Base-by-base conservation (phyloP, 2,797 vertebrate genomes). In the Tenualosa thibaudeaui region DNA sequence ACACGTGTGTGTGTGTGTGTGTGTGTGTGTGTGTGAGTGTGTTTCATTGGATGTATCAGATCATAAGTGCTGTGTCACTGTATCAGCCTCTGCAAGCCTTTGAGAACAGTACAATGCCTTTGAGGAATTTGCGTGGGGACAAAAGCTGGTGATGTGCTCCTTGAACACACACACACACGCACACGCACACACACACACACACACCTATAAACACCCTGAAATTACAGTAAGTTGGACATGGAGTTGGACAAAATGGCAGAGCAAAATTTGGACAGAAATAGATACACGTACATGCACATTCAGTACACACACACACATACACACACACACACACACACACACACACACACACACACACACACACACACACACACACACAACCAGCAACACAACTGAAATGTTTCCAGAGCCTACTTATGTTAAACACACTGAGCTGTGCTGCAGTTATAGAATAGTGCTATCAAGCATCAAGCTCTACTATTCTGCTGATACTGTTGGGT, bases 121-220 rank as follows among this genome's bases (percentile, higher is more conserved):
- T 37, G 15, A 75, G 37, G 31, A 75, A 75, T 75, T 17, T 75
- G 68, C 6, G 68, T 75, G 31, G 65, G 31, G 62, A 13, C 24
- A 68, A 68, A 68, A 68, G 62, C 62, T 68, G 62, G 10, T 31
- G 10, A 68, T 9, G 1, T 68, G 5, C 26, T 31, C 62, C 12
- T 2, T 24, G n/a, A 65, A 65, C 60, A 65, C 60, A 62, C 60
- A 62, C 60, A 0, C n/a, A 24, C n/a, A 5, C 60, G 9, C 60
- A 65, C 60, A 65, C 60, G 26, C 60, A 65, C 60, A 65, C 60
- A 65, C 60, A 65, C 60, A 65, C n/a, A 65, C 60, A 65, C 60
- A 68, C 24, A 68, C 60, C 15, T 5, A 40, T 12, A 17, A 37
- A 75, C 31, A 71, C 10, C 26, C 54, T 3, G 54, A 5, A 58